Evolutionary conservation across 2,797 vertebrate species (phyloP).

Genomic region (Cetoscarus ocellatus): DNA sequence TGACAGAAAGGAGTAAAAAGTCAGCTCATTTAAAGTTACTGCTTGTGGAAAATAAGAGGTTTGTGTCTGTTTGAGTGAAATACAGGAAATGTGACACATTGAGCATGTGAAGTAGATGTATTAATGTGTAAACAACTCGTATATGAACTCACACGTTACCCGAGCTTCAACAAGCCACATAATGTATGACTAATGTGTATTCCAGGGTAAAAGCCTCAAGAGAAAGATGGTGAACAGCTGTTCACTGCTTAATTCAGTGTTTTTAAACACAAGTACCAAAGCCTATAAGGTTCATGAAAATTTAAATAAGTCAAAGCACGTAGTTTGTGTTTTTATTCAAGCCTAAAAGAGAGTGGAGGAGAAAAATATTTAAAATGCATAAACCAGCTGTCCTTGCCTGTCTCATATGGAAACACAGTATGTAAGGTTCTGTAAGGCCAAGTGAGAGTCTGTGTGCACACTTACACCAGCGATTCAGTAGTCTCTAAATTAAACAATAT

Average conservation of each 20-base stretch:
- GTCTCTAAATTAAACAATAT: neutral
- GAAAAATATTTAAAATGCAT: slow-evolving; percentile 27
- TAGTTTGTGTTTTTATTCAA: slow-evolving; percentile 32
- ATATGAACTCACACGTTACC: slow-evolving; percentile 1
- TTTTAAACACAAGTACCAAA: slow-evolving; percentile 16
- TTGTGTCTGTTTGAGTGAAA: neutral
- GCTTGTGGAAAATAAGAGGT: neutral
- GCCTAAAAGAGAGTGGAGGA: slow-evolving; percentile 1
- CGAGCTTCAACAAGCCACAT: slow-evolving; percentile 8
- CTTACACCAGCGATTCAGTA: slow-evolving; percentile 13
- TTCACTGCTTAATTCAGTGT: slow-evolving; percentile 13
- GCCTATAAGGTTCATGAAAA: slow-evolving; percentile 15
- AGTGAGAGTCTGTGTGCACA: neutral
- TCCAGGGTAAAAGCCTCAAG: neutral
- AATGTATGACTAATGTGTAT: slow-evolving; percentile 6
- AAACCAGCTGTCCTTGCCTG: slow-evolving; percentile 30
- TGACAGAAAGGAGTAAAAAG: neutral
- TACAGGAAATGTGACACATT: neutral
- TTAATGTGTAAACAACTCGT: slow-evolving; percentile 1
- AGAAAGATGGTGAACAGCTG: slow-evolving; percentile 8
- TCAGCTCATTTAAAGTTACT: slow-evolving; percentile 10
- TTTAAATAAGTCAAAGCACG: slow-evolving; percentile 10
- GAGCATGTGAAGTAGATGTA: slow-evolving; percentile 5
- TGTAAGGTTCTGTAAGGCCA: slow-evolving; percentile 14
- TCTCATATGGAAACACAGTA: slow-evolving; percentile 21